Evolutionary conservation across 1,140 invertebrate species (phyloP).

Genomic region (Phymorhynchus buccinoides): DNA sequence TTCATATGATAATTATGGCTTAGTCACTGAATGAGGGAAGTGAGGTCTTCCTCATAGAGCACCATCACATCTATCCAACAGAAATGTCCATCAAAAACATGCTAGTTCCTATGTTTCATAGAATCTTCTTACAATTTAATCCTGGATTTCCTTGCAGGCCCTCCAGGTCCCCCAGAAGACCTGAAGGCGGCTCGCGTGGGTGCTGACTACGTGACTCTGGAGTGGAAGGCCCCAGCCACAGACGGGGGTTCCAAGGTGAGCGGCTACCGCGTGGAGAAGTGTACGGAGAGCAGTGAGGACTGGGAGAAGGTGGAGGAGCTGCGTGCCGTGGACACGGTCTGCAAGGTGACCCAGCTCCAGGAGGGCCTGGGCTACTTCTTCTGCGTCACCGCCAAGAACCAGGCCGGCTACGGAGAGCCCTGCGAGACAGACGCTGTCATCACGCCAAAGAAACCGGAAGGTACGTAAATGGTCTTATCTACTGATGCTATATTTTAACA

Average conservation of each 20-base stretch:
- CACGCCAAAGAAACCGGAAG: conserved; percentile 70
- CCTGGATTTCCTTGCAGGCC: conserved; percentile 81
- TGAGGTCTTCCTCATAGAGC: too few relatives aligned
- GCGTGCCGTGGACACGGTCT: conserved; percentile 65
- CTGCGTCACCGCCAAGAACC: conserved; percentile 95
- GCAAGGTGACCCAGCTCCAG: conserved; percentile 92
- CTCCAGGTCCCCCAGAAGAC: conserved; percentile 93
- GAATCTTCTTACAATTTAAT: neutral
- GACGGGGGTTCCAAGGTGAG: conserved; percentile 93
- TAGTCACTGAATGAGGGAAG: too few relatives aligned
- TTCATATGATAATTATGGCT: too few relatives aligned
- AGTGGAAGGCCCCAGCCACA: conserved; percentile 90
- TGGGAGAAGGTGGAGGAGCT: conserved; percentile 60
- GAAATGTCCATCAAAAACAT: neutral
- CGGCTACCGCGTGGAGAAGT: conserved; percentile 69
- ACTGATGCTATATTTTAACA: too few relatives aligned
- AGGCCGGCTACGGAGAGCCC: conserved; percentile 94
- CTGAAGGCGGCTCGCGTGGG: conserved; percentile 94
- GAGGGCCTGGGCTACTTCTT: conserved; percentile 94
- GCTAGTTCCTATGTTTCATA: neutral
- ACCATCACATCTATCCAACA: too few relatives aligned
- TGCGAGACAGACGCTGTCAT: conserved; percentile 88
- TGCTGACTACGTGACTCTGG: conserved; percentile 93
- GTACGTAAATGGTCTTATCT: too few relatives aligned
- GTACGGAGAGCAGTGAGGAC: conserved; percentile 52